phyloP scores from a whole-genome alignment of 2,797 vertebrate species.

The Pelodytes ibericus region DNA sequence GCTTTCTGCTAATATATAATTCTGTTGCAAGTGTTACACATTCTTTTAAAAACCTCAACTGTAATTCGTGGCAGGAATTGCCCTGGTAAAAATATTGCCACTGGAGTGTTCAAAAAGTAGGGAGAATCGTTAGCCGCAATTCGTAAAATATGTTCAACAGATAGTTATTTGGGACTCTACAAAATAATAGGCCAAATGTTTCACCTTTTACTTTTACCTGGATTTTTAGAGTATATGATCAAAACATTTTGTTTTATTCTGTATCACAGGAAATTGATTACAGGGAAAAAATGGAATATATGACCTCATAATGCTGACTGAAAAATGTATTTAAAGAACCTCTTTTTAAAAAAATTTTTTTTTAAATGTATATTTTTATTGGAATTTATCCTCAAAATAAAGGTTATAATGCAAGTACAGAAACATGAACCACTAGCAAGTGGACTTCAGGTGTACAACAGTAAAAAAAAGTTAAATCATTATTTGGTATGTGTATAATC shows the following conservation, averaged over 20 bases:
- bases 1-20: slow-evolving; percentile 71
- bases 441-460: too few species aligned
- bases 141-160: slow-evolving; percentile 18
- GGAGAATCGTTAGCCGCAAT: slow-evolving; percentile 34
- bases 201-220: slow-evolving; percentile 12
- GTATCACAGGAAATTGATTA: not conserved
- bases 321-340: not conserved
- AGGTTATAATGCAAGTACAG: too few species aligned
- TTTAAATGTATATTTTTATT: too few species aligned
- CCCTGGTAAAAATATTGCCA: slow-evolving; percentile 69
- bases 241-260: too few species aligned
- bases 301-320: not conserved
- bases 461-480: too few species aligned
- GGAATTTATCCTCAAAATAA: too few species aligned
- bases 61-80: slow-evolving; percentile 72
- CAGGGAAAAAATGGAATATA: not conserved
- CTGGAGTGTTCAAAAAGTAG: slow-evolving; percentile 71
- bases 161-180: not conserved
- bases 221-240: not conserved
- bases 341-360: too few species aligned
- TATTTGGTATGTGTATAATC: too few species aligned
- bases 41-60: slow-evolving; percentile 77
- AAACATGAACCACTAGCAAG: too few species aligned
- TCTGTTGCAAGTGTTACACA: slow-evolving; percentile 76
- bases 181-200: too few species aligned